These are phyloP conservation scores for Hyposmocoma kahamanoa DNA, from an alignment of 1,140 invertebrate species.

Conservation along the genomic window DNA sequence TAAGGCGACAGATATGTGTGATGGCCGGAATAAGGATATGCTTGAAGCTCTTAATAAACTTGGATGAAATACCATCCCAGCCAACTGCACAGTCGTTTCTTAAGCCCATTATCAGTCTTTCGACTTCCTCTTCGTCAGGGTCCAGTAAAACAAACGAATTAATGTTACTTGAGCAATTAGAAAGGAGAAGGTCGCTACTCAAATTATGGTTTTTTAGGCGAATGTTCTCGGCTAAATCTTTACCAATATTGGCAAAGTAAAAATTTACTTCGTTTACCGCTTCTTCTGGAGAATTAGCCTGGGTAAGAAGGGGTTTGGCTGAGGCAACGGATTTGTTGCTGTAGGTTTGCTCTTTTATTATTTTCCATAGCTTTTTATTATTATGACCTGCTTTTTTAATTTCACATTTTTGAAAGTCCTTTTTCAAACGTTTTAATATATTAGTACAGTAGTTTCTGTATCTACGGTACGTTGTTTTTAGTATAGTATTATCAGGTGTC, in stretches of 20 bases:
- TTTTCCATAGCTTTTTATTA: neutral
- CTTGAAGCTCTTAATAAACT: neutral
- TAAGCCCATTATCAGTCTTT: neutral
- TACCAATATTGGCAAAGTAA: no score
- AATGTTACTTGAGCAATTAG: no score
- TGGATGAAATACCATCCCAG: no score
- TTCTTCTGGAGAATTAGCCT: no score
- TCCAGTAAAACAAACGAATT: no score
- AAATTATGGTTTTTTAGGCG: neutral
- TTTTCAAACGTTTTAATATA: neutral
- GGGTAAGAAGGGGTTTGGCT: neutral
- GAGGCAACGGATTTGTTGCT: neutral
- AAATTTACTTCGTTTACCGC: no score
- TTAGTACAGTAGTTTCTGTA: constrained; percentile 4
- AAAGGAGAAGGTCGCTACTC: neutral
- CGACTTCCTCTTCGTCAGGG: neutral
- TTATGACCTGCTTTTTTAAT: neutral
- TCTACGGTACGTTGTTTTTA: constrained; percentile 3
- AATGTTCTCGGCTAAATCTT: neutral
- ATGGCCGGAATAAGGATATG: neutral
- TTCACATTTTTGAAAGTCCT: neutral
- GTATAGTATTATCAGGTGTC: neutral
- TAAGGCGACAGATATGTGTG: neutral
- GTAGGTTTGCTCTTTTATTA: neutral
- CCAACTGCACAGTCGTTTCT: neutral